Conservation (phyloP, 2,113 vertebrate species). For the Myrmophylax atrothorax region DNA sequence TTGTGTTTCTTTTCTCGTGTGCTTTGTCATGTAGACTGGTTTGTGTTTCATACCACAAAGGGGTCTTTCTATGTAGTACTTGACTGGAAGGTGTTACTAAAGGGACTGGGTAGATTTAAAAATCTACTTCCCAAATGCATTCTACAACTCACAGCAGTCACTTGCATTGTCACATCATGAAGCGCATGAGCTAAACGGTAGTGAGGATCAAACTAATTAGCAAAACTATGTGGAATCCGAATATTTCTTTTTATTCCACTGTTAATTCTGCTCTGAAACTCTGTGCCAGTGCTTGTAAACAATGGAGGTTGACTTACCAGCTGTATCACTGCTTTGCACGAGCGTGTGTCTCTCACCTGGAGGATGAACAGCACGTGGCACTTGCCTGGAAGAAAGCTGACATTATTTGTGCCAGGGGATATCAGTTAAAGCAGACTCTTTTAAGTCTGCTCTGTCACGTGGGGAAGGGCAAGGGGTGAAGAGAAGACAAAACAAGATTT, state of each 20-base stretch:
- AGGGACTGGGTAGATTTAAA: background rate
- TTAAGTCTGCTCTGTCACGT: background rate
- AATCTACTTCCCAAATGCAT: background rate
- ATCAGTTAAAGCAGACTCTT: background rate
- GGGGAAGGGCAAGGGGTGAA: background rate
- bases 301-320: background rate
- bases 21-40: background rate
- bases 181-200: accelerated
- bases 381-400: background rate
- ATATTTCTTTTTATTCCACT: background rate
- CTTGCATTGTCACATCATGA: accelerated
- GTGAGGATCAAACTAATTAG: background rate
- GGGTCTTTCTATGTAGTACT: background rate
- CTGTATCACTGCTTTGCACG: background rate
- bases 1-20: background rate
- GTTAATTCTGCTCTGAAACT: background rate
- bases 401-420: background rate
- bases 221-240: background rate
- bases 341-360: background rate
- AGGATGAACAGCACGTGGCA: background rate
- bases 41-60: background rate
- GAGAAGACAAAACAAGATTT: background rate
- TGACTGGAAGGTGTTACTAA: background rate
- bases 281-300: background rate
- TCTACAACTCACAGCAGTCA: background rate